These are phyloP conservation scores for Pseudotriccus pelzelni DNA, from an alignment of 2,797 vertebrate species.

Conservation along the genomic window DNA sequence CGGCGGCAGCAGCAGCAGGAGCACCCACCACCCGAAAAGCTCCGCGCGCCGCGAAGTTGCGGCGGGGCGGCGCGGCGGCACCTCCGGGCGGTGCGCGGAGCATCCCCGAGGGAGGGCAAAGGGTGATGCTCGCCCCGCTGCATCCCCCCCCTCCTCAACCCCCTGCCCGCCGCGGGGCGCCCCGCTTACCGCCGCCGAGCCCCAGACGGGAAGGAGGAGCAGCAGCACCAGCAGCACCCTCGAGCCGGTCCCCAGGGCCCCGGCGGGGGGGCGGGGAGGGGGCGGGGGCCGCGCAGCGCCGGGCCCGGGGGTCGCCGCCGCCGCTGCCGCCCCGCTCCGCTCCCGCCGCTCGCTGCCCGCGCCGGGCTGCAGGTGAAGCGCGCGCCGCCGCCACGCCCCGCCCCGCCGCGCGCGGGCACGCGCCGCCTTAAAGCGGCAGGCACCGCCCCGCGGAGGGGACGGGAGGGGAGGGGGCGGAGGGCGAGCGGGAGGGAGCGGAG, in stretches of 20 bases:
- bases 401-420: conserved; percentile 76
- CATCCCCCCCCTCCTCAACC: no score
- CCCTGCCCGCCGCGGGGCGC: background rate
- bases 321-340: no score
- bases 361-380: conserved; percentile 90
- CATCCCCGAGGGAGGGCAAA: background rate
- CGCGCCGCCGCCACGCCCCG: conserved; percentile 76
- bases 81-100: background rate
- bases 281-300: background rate
- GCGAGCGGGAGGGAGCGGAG: background rate
- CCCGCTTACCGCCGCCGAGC: conserved; percentile 73
- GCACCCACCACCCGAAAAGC: background rate
- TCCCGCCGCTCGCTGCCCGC: conserved; percentile 55
- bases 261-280: background rate
- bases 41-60: background rate
- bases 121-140: background rate
- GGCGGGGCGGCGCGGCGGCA: background rate
- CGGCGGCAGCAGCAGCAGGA: background rate
- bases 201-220: conserved; percentile 10
- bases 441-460: background rate
- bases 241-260: conserved; percentile 53
- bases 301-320: background rate
- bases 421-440: conserved; percentile 84
- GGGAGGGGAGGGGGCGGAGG: no score
- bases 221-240: conserved; percentile 50